Evolutionary conservation across 2,797 vertebrate genomes (phyloP).

Genomic region (Phoebastria nigripes): DNA sequence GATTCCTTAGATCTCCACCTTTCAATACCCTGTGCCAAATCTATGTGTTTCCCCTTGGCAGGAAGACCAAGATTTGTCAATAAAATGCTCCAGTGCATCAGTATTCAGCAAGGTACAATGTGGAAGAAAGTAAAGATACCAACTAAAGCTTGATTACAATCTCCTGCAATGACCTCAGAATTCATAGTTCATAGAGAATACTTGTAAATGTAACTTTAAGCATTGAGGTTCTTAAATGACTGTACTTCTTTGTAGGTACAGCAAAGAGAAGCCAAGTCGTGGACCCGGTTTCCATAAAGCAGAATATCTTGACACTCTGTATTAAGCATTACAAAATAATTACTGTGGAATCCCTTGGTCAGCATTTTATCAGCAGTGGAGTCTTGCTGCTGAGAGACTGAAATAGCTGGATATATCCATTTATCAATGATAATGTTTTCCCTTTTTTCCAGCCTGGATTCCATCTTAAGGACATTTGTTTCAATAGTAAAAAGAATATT

Average conservation of each 20-base stretch:
- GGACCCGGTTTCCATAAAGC: background rate
- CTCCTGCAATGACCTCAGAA: background rate
- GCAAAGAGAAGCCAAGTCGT: background rate
- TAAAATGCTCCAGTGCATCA: background rate
- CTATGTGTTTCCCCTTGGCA: background rate
- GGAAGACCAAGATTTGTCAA: background rate
- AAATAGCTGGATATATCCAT: constrained; percentile 34
- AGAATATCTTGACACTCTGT: background rate
- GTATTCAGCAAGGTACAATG: background rate
- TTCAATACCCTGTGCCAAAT: background rate
- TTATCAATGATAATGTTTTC: constrained; percentile 52
- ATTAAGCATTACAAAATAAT: constrained; percentile 3
- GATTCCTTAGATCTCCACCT: background rate
- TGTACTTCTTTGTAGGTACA: background rate
- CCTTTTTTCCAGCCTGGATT: constrained; percentile 49
- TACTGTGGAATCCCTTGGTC: constrained; percentile 6
- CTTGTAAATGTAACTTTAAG: background rate
- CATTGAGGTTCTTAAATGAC: background rate
- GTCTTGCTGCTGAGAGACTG: background rate
- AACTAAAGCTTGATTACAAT: background rate
- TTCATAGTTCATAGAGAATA: background rate
- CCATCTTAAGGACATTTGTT: constrained; percentile 64
- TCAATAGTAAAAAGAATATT: constrained; percentile 61
- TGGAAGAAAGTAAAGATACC: background rate
- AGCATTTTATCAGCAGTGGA: constrained; percentile 26